Evolutionary conservation across 1,140 invertebrate species (phyloP).

Genomic region (Drosophila leontia): DNA sequence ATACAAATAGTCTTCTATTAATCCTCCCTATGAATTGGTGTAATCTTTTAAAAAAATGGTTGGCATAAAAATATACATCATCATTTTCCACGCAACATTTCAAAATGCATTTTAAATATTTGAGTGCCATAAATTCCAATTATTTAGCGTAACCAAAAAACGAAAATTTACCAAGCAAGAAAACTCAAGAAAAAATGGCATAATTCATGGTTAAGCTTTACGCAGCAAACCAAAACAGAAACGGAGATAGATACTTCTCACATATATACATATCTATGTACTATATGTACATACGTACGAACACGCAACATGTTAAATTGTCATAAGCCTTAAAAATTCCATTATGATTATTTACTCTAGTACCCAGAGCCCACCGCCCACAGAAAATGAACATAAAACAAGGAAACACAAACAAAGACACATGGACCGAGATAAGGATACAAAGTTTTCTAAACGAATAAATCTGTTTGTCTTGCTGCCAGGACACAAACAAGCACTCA

Average conservation of each 20-base stretch:
- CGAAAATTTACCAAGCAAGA: constrained; percentile 9
- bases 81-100: constrained; percentile 7
- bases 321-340: constrained; percentile 82
- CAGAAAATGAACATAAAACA: constrained; percentile 55
- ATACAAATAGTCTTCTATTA: not conserved
- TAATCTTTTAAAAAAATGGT: not conserved
- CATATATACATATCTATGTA: not conserved
- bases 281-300: not conserved
- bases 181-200: constrained; percentile 31
- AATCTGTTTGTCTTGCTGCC: constrained; percentile 77
- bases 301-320: constrained; percentile 67
- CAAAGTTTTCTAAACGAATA: constrained; percentile 81
- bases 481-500: constrained; percentile 53
- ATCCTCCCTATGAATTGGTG: too few species aligned
- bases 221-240: constrained; percentile 20
- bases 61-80: not conserved
- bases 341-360: constrained; percentile 82
- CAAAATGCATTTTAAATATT: constrained; percentile 25
- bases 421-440: constrained; percentile 65
- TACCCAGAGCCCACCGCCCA: constrained; percentile 10
- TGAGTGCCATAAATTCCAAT: constrained; percentile 66
- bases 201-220: constrained; percentile 59
- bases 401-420: constrained; percentile 62
- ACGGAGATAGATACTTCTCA: constrained; percentile 5
- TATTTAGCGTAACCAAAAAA: constrained; percentile 32